Base-by-base conservation (phyloP, 1,140 invertebrate species). In the Megalonaias nervosa region DNA sequence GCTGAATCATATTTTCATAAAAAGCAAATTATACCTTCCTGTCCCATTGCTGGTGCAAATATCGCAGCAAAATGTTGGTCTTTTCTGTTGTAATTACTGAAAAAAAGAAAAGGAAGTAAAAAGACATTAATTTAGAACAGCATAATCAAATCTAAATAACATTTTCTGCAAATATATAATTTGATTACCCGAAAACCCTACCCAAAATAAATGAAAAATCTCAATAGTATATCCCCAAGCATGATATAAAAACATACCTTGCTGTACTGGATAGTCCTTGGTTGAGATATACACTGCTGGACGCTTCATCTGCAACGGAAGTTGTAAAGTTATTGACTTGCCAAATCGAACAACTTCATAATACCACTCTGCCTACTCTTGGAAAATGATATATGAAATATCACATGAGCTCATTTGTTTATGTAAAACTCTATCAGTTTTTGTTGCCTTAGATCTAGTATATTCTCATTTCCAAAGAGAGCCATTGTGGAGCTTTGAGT, bases 41-140 rank as follows among this genome's bases (percentile, higher is more conserved):
- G 86, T 97, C 96, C 95, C 95, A 97, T 91, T 97, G 95, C 86
- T 97, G 96, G 85, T 97, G 96, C 75, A 98, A 93, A 90, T 97
- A 98, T 92, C 96, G 94, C 85, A 98, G 90, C 72, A 98, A 92
- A 82, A 98, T 97, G 87, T 97, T 97, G 66, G 96, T 96, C 92
- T 97, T 97, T 90, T 98, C 97, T 88, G 96, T 97, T 38, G 97
- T 97, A 90, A 98, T 98, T 85, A 97, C 95, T 96, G 92, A 80
- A 95, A 94, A 85, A 82, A 85, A 88, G 90, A 64, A 21, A 80
- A 60, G 6, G 4, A 19, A 31, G 26, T 31, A 31, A 31, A 31
- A 62, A 19, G 21, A 13, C 21, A n/a, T 62, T 62, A 11, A n/a
- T 11, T 62, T 23, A 62, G 1, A 62, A 62, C 6, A 62, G 19